Evolutionary conservation across 2,113 vertebrate species (phyloP).

Genomic region (Aptenodytes patagonicus): DNA sequence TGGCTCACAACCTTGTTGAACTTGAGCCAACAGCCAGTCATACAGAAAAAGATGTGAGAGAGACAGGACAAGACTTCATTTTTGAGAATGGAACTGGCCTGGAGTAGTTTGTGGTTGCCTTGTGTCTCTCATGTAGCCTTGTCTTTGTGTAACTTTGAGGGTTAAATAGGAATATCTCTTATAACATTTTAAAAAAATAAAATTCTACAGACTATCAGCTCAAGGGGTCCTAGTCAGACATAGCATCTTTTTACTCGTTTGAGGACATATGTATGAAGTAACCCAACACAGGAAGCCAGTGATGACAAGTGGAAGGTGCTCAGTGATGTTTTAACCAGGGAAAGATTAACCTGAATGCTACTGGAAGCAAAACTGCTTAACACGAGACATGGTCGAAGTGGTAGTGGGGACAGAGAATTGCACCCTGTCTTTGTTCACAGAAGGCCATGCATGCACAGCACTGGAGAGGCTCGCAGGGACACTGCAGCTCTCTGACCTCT

Average conservation of each 20-base stretch:
- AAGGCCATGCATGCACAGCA: background rate
- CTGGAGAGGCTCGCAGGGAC: too few species aligned
- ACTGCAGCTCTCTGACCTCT: background rate
- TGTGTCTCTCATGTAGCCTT: background rate
- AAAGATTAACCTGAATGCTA: background rate
- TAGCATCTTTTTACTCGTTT: background rate
- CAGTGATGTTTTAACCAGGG: background rate
- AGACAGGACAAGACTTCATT: background rate
- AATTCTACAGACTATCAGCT: background rate
- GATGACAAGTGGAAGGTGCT: background rate
- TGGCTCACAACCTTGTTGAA: background rate
- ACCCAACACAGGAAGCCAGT: background rate
- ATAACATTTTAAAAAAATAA: background rate
- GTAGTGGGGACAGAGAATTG: background rate
- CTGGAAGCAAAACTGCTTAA: background rate
- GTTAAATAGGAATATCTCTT: background rate
- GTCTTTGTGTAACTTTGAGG: background rate
- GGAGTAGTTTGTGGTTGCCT: background rate
- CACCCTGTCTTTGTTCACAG: background rate
- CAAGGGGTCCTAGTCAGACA: background rate
- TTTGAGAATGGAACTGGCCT: background rate
- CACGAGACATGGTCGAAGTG: rapidly evolving
- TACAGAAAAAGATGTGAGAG: background rate
- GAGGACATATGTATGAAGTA: background rate
- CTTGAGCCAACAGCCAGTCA: background rate